Conservation (phyloP, 2,797 vertebrate genomes). For the Sebastes paucispinis region DNA sequence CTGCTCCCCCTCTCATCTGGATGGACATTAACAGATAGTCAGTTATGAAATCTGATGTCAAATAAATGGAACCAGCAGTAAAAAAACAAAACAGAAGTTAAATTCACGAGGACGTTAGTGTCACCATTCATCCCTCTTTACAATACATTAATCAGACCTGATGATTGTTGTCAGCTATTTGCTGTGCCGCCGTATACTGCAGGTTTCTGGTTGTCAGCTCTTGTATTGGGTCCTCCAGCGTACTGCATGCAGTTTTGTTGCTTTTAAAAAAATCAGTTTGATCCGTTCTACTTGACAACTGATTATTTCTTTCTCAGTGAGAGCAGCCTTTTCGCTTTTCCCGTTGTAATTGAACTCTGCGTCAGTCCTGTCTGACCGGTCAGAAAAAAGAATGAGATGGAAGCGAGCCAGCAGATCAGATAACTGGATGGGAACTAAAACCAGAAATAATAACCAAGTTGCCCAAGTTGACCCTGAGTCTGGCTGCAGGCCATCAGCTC, state of each 20-base stretch:
- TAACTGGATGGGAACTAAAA: conserved; percentile 18
- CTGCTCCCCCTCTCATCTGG: conserved; percentile 3
- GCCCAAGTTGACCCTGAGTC: background rate
- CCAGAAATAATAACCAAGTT: conserved; percentile 8
- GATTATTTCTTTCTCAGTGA: background rate
- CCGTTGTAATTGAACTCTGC: background rate
- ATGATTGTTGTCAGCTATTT: conserved; percentile 7
- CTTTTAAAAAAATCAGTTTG: background rate
- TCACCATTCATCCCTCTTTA: background rate
- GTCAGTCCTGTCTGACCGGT: background rate
- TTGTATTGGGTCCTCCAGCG: background rate
- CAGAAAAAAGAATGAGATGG: background rate
- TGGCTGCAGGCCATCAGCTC: conserved; percentile 39
- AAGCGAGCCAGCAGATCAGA: conserved; percentile 10
- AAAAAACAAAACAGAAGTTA: background rate
- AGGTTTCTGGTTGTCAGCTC: conserved; percentile 1
- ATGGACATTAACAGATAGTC: background rate
- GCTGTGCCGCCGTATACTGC: background rate
- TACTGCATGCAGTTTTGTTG: background rate
- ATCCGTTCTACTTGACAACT: background rate
- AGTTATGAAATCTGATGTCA: conserved; percentile 12
- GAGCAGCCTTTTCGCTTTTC: conserved; percentile 1
- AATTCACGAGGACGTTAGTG: background rate
- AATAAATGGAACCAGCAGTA: background rate
- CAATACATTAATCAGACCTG: conserved; percentile 14